Base-by-base conservation (phyloP, 2,888 invertebrate species). In the Leptura quadrifasciata region DNA sequence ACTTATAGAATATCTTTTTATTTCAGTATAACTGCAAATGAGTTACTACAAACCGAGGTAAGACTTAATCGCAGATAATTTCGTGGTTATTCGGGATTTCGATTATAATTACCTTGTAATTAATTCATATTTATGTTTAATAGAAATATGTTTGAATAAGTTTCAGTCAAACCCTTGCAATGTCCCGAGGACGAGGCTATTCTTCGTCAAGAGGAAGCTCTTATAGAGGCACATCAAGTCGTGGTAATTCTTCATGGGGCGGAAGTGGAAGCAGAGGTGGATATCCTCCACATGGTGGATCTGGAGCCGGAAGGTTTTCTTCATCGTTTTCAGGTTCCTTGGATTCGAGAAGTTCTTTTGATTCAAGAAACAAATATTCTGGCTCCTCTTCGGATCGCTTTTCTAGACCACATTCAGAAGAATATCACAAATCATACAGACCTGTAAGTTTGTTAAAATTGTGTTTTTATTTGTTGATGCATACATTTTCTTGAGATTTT, bases 31-130 rank as follows among this genome's bases (percentile, higher is more conserved):
- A 71, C 81, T 77, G 47, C 47, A 79, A n/a, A 87, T 87, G 87
- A 87, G 87, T 83, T 87, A 87, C 85, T 87, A 87, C 85, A 84
- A 83, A 73, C 87, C 87, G 47, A 87, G 86, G 87, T 87, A 83
- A 86, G 86, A 72, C 15, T 54, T 64, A 6, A 58, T 47, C 20
- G 21, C 21, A 67, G 67, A 63, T 52, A 52, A 65, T 65, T 52
- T 52, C 12, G 47, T 65, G 65, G 12, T 52, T 57, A 57, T 24
- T 21, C n/a, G 39, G 24, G 15, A 15, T 65, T 6, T 52, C 24
- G 24, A 6, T 52, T 52, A n/a, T 57, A 3, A 20, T 4, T 9
- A 8, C 5, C 8, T 31, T 57, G 8, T 10, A 21, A 2, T 20
- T 6, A 6, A 0, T 17, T 63, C 17, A 35, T 63, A 17, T 63